These are phyloP conservation scores for Hylaea fasciaria DNA, from an alignment of 2,888 invertebrate genomes.

Conservation along the genomic window DNA sequence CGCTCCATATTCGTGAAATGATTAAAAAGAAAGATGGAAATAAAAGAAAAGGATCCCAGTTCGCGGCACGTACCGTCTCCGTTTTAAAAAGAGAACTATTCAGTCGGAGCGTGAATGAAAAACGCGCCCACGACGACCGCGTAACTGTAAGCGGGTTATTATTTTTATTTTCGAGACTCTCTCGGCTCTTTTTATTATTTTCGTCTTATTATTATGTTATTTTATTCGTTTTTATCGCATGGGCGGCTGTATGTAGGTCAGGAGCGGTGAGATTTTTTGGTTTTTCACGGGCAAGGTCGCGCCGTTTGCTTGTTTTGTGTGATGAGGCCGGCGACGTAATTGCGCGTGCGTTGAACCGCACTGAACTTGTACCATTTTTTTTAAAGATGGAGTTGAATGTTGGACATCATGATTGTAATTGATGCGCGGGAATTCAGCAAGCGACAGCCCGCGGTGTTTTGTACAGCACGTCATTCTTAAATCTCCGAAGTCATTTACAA, in stretches of 20 bases:
- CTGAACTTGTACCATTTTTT: conserved; percentile 12
- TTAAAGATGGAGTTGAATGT: conserved; percentile 4
- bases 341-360: conserved; percentile 55
- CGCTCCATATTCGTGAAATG: conserved; percentile 84
- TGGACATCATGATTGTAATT: conserved; percentile 19
- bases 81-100: conserved; percentile 83
- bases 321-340: conserved; percentile 33
- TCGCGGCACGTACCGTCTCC: conserved; percentile 77
- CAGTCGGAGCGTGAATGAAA: conserved; percentile 81
- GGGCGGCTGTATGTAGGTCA: conserved; percentile 79
- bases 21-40: conserved; percentile 78
- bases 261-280: conserved; percentile 72
- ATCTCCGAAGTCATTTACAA: too few relatives aligned
- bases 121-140: conserved; percentile 69
- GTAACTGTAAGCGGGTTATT: conserved; percentile 82
- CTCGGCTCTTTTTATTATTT: conserved; percentile 73
- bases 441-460: background rate
- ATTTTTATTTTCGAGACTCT: conserved; percentile 75
- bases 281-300: conserved; percentile 78
- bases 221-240: conserved; percentile 72
- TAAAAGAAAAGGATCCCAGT: conserved; percentile 70
- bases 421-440: background rate
- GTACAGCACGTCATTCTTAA: background rate
- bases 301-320: conserved; percentile 63
- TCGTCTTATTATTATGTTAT: conserved; percentile 76